Evolutionary conservation across 2,888 invertebrate species (phyloP).

Genomic region (Acleris cristana): DNA sequence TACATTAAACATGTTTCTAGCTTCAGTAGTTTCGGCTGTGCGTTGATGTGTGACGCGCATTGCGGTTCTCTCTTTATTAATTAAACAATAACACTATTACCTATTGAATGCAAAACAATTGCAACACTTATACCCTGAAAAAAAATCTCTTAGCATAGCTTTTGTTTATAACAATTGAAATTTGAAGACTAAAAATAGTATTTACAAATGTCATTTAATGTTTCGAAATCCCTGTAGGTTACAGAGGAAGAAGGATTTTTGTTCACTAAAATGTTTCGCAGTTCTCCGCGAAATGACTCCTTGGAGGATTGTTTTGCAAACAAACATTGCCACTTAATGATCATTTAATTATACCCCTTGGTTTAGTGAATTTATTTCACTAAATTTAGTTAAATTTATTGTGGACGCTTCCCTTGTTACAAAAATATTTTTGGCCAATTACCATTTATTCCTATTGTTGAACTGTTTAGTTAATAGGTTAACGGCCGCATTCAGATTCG

Average conservation of each 20-base stretch:
- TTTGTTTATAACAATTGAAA: no score
- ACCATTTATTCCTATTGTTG: background rate
- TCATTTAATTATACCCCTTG: slow-evolving; percentile 47
- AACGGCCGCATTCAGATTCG: background rate
- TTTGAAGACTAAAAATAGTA: no score
- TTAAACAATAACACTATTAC: no score
- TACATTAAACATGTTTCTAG: no score
- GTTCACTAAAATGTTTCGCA: slow-evolving; percentile 31
- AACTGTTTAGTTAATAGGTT: background rate
- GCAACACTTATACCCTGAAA: no score
- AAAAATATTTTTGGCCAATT: slow-evolving; percentile 11
- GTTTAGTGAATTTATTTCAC: slow-evolving; percentile 19
- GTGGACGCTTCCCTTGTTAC: slow-evolving; percentile 5
- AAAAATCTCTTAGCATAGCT: no score
- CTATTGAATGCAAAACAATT: no score
- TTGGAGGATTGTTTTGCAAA: slow-evolving; percentile 45
- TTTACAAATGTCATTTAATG: slow-evolving; percentile 1
- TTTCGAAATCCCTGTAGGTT: background rate
- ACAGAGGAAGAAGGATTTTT: slow-evolving; percentile 20
- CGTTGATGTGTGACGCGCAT: no score
- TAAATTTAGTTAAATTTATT: slow-evolving; percentile 26
- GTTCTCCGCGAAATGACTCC: slow-evolving; percentile 42
- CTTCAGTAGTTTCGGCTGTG: no score
- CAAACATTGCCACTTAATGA: slow-evolving; percentile 46
- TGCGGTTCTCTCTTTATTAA: no score